Evolutionary conservation across 2,113 vertebrate species (phyloP).

Genomic region (Cromileptes altivelis): DNA sequence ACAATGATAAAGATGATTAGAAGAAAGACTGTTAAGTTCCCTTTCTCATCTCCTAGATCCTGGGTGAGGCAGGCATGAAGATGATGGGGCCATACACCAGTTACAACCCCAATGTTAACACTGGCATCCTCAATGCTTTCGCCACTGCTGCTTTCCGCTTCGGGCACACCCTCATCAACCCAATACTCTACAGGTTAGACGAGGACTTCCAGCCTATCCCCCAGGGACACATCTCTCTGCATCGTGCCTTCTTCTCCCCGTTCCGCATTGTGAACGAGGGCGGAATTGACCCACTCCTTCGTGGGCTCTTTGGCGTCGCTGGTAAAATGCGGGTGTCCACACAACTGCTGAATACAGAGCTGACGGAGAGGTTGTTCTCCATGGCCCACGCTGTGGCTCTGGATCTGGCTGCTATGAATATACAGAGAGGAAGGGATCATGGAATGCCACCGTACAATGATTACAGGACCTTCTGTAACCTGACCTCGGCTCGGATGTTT

Average conservation of each 20-base stretch:
- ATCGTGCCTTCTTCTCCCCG: constrained; percentile 98
- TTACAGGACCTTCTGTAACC: constrained; percentile 96
- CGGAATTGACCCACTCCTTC: constrained; percentile 96
- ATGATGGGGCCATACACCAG: constrained; percentile 90
- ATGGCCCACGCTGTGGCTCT: constrained; percentile 97
- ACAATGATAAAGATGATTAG: not conserved
- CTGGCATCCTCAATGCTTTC: constrained; percentile 93
- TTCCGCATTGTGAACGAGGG: constrained; percentile 98
- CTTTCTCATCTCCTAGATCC: constrained; percentile 78
- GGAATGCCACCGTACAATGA: constrained; percentile 98
- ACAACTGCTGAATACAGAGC: constrained; percentile 95
- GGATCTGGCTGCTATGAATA: constrained; percentile 97
- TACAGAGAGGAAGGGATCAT: constrained; percentile 96
- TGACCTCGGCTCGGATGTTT: constrained; percentile 91
- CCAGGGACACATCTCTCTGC: constrained; percentile 94
- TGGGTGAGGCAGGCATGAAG: constrained; percentile 94
- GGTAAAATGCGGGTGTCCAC: constrained; percentile 96
- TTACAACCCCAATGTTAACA: constrained; percentile 94
- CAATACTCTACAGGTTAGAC: constrained; percentile 92
- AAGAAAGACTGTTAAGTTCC: not conserved
- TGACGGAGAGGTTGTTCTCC: constrained; percentile 96
- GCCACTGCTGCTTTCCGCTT: constrained; percentile 98
- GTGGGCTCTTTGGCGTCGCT: constrained; percentile 94
- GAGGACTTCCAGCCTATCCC: constrained; percentile 92
- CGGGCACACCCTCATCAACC: constrained; percentile 97